phyloP scores from a whole-genome alignment of 2,113 vertebrate species.

The Eleginops maclovinus region DNA sequence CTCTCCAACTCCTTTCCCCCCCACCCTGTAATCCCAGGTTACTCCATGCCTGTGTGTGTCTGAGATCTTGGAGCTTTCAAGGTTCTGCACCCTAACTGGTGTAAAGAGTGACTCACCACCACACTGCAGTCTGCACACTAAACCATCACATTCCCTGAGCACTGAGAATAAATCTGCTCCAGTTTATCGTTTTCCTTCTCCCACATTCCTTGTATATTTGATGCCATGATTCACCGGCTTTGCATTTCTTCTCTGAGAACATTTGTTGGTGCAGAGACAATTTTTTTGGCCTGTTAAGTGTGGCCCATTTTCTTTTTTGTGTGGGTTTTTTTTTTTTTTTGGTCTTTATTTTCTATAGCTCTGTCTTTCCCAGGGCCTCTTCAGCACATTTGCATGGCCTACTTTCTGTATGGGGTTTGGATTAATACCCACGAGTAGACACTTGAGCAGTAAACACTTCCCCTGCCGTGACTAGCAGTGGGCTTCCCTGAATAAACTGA shows the following conservation, averaged over 20 bases:
- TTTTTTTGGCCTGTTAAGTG: slow-evolving; percentile 39
- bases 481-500: slow-evolving; percentile 66
- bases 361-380: slow-evolving; percentile 59
- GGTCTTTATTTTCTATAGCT: slow-evolving; percentile 47
- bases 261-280: slow-evolving; percentile 13
- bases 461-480: slow-evolving; percentile 52
- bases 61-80: slow-evolving; percentile 47
- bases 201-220: slow-evolving; percentile 45
- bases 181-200: slow-evolving; percentile 50
- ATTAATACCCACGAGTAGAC: slow-evolving; percentile 78
- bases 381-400: slow-evolving; percentile 80
- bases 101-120: slow-evolving; percentile 62
- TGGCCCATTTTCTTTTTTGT: slow-evolving; percentile 53
- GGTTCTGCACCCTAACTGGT: slow-evolving; percentile 58
- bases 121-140: slow-evolving; percentile 51
- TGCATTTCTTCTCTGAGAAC: slow-evolving; percentile 35
- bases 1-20: slow-evolving; percentile 16
- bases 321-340: slow-evolving; percentile 51
- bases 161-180: slow-evolving; percentile 57
- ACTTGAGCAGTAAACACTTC: slow-evolving; percentile 74
- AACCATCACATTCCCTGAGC: slow-evolving; percentile 61
- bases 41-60: slow-evolving; percentile 49
- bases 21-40: slow-evolving; percentile 58
- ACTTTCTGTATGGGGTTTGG: slow-evolving; percentile 73
- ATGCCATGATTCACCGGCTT: slow-evolving; percentile 44